Conservation (phyloP, 2,888 invertebrate genomes). For the Diarsia mendica region DNA sequence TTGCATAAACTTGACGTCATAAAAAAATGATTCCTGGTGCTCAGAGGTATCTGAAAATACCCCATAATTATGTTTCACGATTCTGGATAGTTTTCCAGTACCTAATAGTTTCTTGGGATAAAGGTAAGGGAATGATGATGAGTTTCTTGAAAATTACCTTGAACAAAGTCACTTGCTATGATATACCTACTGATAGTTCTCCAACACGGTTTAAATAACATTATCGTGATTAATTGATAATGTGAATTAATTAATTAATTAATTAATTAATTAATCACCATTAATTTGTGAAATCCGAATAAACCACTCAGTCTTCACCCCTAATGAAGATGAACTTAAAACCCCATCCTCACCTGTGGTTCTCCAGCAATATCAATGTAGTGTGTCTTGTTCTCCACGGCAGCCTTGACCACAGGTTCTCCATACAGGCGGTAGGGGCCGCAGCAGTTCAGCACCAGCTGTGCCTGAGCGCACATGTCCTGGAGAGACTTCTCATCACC, state of each 20-base stretch:
- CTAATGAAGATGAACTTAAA: background rate
- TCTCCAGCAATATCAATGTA: slow-evolving; percentile 98
- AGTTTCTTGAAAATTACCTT: no score
- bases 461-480: slow-evolving; percentile 95
- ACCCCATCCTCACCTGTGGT: slow-evolving; percentile 91
- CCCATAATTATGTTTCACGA: no score
- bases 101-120: no score
- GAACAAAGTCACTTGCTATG: background rate
- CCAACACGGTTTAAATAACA: background rate
- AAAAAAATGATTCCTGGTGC: background rate
- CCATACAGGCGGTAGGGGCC: slow-evolving; percentile 97
- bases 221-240: background rate
- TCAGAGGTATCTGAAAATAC: background rate
- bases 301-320: background rate
- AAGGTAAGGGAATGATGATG: no score
- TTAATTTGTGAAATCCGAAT: background rate
- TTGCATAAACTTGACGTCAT: no score
- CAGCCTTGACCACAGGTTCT: slow-evolving; percentile 97
- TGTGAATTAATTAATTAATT: no score
- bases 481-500: slow-evolving; percentile 93
- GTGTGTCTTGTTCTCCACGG: slow-evolving; percentile 94
- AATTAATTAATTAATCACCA: no score
- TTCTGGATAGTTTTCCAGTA: background rate
- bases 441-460: slow-evolving; percentile 96
- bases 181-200: background rate